These are phyloP conservation scores for Strix aluco DNA, from an alignment of 2,113 vertebrate species.

Conservation along the genomic window DNA sequence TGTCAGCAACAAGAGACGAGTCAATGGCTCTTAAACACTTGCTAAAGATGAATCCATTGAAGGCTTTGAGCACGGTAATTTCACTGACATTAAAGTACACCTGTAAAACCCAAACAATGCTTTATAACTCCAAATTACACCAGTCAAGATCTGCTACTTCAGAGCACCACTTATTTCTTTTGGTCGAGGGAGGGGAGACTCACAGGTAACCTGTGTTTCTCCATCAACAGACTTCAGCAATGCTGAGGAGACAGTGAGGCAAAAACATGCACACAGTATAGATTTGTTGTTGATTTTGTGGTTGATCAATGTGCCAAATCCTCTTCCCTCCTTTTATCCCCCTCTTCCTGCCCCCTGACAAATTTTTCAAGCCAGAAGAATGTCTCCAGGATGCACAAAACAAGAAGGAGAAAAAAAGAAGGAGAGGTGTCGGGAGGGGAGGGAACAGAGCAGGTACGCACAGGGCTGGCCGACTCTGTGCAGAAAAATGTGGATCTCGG, in stretches of 20 bases:
- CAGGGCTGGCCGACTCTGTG: neutral
- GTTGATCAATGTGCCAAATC: neutral
- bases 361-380: neutral
- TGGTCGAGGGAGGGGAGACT: neutral
- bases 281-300: neutral
- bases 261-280: neutral
- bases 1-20: slow-evolving; percentile 84
- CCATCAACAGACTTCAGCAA: neutral
- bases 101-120: slow-evolving; percentile 66
- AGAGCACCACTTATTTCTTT: neutral
- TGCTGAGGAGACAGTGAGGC: neutral
- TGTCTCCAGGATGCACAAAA: neutral
- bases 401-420: neutral
- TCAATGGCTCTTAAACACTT: slow-evolving; percentile 74
- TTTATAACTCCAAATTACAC: slow-evolving; percentile 58
- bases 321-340: neutral
- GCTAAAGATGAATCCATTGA: slow-evolving; percentile 63
- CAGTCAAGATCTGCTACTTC: neutral
- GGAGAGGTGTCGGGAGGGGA: neutral
- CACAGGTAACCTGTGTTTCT: neutral
- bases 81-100: slow-evolving; percentile 49
- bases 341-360: neutral
- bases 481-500: slow-evolving; percentile 68
- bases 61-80: slow-evolving; percentile 44
- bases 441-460: neutral